These are phyloP conservation scores for Mycetomoellerius zeteki DNA, from an alignment of 1,140 invertebrate genomes.

Conservation along the genomic window DNA sequence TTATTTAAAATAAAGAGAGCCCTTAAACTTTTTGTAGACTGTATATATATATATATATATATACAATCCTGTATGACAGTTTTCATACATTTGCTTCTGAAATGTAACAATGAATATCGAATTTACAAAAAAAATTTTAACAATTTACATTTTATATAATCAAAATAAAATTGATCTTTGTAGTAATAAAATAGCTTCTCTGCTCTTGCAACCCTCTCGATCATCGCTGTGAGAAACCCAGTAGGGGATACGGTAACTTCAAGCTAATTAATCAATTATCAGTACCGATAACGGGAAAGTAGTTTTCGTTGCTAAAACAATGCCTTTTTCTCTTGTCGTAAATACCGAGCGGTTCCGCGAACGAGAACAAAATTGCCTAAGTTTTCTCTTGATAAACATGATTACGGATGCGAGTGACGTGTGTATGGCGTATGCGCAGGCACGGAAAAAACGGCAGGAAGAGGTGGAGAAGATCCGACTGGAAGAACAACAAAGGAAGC, in stretches of 20 bases:
- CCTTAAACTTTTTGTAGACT: neutral
- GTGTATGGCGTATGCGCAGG: conserved; percentile 88
- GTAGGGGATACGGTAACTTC: neutral
- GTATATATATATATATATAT: too few relatives aligned
- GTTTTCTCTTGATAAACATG: conserved; percentile 57
- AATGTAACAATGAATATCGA: neutral
- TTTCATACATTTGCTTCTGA: neutral
- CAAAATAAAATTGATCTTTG: neutral
- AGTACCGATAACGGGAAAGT: neutral
- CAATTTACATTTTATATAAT: neutral
- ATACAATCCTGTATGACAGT: neutral
- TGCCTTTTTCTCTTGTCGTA: conserved; percentile 35
- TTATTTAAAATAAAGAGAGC: neutral
- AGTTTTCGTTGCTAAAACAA: conserved; percentile 4
- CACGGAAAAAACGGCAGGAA: conserved; percentile 94
- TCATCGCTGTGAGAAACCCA: conserved; percentile 8
- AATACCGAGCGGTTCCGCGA: conserved; percentile 28
- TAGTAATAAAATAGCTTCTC: neutral
- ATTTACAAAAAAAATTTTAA: neutral
- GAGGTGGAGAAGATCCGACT: conserved; percentile 94
- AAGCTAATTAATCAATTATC: conserved; percentile 4
- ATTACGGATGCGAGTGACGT: conserved; percentile 82
- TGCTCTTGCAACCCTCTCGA: conserved; percentile 16
- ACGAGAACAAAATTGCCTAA: conserved; percentile 49
- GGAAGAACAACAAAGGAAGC: conserved; percentile 94